These are phyloP conservation scores for Drosophila oshimai DNA, from an alignment of 1,140 invertebrate genomes.

Conservation along the genomic window DNA sequence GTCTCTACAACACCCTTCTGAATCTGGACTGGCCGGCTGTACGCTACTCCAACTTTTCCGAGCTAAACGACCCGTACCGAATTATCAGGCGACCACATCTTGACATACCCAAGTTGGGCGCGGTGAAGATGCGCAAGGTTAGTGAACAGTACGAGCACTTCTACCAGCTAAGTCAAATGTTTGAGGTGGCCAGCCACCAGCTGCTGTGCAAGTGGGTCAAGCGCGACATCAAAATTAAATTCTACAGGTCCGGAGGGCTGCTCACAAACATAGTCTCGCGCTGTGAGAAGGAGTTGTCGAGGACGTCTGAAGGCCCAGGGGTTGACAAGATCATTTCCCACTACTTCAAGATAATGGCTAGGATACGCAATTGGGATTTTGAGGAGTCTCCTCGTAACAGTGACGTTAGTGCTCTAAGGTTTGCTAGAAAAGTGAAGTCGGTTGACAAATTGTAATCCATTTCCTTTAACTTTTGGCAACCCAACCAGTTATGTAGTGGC, in stretches of 20 bases:
- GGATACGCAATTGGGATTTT: slow-evolving; percentile 50
- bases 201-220: slow-evolving; percentile 41
- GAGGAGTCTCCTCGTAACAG: no score
- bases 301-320: background rate
- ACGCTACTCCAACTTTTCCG: slow-evolving; percentile 52
- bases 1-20: slow-evolving; percentile 61
- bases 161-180: slow-evolving; percentile 12
- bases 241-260: slow-evolving; percentile 49
- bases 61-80: slow-evolving; percentile 61
- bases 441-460: no score
- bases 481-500: no score
- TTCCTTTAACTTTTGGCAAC: no score
- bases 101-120: slow-evolving; percentile 50
- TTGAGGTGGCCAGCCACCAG: background rate
- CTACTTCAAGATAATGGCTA: slow-evolving; percentile 37
- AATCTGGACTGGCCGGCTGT: slow-evolving; percentile 54
- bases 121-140: slow-evolving; percentile 19
- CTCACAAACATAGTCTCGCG: slow-evolving; percentile 39
- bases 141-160: slow-evolving; percentile 33
- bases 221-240: slow-evolving; percentile 43
- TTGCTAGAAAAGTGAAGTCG: no score
- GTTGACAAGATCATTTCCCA: slow-evolving; percentile 48
- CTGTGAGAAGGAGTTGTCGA: slow-evolving; percentile 46
- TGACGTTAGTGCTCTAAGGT: no score
- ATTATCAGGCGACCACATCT: slow-evolving; percentile 56